These are phyloP conservation scores for Xylota sylvarum DNA, from an alignment of 2,888 invertebrate species.

Conservation along the genomic window DNA sequence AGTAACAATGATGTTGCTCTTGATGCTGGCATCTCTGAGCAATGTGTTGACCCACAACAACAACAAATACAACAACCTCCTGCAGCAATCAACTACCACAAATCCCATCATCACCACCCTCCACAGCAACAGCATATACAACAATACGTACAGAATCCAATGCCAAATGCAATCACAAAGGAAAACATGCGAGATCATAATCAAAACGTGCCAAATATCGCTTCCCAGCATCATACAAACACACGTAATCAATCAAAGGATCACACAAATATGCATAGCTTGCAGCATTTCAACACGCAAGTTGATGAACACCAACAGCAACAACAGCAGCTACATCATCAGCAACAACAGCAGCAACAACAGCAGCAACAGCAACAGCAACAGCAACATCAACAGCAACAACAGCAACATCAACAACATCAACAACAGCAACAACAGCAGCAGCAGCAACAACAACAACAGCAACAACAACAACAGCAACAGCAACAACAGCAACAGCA, in stretches of 20 bases:
- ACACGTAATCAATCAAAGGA: conserved; percentile 60
- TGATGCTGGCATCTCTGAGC: conserved; percentile 69
- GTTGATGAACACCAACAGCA: conserved; percentile 65
- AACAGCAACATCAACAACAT: conserved; percentile 79
- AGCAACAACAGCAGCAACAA: conserved; percentile 78
- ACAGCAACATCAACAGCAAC: conserved; percentile 78
- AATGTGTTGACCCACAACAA: conserved; percentile 52
- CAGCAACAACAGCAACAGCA: conserved; percentile 75
- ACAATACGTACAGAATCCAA: conserved; percentile 53
- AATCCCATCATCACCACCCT: conserved; percentile 57
- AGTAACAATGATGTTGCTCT: conserved; percentile 49
- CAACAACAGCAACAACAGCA: conserved; percentile 78
- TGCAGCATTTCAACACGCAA: conserved; percentile 48
- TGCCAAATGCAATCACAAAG: conserved; percentile 62
- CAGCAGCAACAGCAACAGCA: conserved; percentile 76
- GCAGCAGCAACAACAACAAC: conserved; percentile 73
- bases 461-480: conserved; percentile 78
- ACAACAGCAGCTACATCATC: conserved; percentile 52
- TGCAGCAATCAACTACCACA: conserved; percentile 46
- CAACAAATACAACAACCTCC: conserved; percentile 50
- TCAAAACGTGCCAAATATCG: conserved; percentile 78
- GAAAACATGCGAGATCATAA: conserved; percentile 68
- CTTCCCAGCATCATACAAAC: conserved; percentile 52
- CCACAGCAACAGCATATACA: conserved; percentile 55
- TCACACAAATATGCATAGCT: conserved; percentile 36